phyloP scores from a whole-genome alignment of 1,140 invertebrate species.

The Prorops nasuta region DNA sequence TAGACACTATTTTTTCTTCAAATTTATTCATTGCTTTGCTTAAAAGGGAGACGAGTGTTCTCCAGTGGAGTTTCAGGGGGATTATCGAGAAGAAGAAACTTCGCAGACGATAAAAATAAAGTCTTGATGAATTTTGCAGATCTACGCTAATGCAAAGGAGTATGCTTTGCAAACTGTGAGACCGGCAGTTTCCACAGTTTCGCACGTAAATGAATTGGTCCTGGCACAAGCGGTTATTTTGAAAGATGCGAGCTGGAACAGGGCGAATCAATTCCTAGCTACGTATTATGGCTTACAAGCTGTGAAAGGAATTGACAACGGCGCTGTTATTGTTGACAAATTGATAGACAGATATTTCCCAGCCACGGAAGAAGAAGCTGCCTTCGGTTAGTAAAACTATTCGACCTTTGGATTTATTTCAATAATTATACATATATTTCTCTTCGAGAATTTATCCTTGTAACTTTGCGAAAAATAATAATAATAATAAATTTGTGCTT shows the following conservation, averaged over 20 bases:
- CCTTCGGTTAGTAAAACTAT: conserved; percentile 42
- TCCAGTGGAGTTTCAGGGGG: too few relatives aligned
- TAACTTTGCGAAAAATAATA: neutral
- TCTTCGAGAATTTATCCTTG: neutral
- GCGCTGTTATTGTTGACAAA: conserved; percentile 62
- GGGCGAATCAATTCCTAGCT: conserved; percentile 67
- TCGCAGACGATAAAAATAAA: too few relatives aligned
- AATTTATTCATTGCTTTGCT: conserved; percentile 4
- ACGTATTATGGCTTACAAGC: conserved; percentile 66
- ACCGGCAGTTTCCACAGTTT: conserved; percentile 46
- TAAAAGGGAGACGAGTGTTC: too few relatives aligned
- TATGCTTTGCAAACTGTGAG: conserved; percentile 52
- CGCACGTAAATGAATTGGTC: conserved; percentile 38
- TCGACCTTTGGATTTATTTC: neutral
- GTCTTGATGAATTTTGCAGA: conserved; percentile 29
- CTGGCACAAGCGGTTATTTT: conserved; percentile 61
- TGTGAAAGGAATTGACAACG: conserved; percentile 62
- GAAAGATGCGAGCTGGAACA: conserved; percentile 68
- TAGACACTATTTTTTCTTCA: conserved; percentile 37
- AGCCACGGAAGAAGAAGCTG: conserved; percentile 54
- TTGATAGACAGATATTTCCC: conserved; percentile 69
- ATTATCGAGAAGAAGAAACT: too few relatives aligned
- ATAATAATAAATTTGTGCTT: conserved; percentile 9
- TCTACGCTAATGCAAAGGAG: conserved; percentile 48
- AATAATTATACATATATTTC: too few relatives aligned